Conservation (phyloP, 92 coral and sea anemone species). For the Meandrina meandrites region DNA sequence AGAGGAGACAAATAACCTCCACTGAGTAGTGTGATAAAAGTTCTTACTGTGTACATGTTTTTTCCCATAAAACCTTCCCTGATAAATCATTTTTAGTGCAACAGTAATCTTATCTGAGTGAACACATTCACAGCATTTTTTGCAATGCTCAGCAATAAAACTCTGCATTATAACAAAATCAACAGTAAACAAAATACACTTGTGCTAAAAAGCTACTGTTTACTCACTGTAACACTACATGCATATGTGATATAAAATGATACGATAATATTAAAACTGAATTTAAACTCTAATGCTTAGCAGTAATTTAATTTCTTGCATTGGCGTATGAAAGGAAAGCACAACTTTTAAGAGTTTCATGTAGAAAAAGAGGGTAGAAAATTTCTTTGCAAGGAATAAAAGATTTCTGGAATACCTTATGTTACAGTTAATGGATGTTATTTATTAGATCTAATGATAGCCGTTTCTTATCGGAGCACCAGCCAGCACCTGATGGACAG, state of each 20-base stretch:
- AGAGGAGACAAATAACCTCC: neutral
- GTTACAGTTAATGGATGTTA: neutral
- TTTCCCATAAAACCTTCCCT: neutral
- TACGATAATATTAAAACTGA: neutral
- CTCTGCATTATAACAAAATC: neutral
- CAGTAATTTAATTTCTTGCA: neutral
- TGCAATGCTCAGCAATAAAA: neutral
- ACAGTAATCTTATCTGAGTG: neutral
- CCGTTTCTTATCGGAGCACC: constrained; percentile 52
- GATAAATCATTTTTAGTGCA: neutral
- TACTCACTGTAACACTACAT: too few species aligned
- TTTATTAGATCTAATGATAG: constrained; percentile 20
- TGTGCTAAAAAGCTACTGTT: neutral
- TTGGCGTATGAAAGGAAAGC: neutral
- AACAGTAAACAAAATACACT: neutral
- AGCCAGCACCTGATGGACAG: constrained; percentile 67
- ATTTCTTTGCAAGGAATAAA: neutral
- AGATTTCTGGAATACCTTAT: neutral
- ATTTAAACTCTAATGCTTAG: neutral
- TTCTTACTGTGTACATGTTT: too few species aligned
- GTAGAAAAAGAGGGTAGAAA: neutral
- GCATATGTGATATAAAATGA: too few species aligned
- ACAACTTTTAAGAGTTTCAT: neutral
- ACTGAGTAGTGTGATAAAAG: too few species aligned
- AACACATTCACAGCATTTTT: neutral